Percentiles rank a stretch among this genome's conserved stretches.
These are phyloP conservation scores for Cherax destructor DNA, from an alignment of 1,140 invertebrate species.

Conservation along the genomic window DNA sequence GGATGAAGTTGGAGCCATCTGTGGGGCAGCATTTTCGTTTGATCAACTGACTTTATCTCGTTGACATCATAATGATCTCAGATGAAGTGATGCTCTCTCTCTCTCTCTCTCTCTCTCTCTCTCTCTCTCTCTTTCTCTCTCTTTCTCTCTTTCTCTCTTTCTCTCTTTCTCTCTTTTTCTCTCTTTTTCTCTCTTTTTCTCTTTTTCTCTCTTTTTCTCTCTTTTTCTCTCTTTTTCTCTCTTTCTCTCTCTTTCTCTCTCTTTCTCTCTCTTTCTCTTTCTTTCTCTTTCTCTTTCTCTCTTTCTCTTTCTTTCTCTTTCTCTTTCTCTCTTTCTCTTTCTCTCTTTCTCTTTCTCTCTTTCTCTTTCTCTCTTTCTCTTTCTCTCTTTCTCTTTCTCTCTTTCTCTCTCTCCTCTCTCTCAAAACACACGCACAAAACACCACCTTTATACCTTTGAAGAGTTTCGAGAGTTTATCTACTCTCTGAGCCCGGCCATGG, in stretches of 20 bases:
- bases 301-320: background rate
- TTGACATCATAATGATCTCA: too few species aligned
- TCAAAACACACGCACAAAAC: too few species aligned
- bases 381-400: background rate
- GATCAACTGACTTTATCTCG: too few species aligned
- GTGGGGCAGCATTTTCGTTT: too few species aligned
- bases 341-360: too few species aligned
- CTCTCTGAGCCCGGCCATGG: too few species aligned
- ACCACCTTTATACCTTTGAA: too few species aligned
- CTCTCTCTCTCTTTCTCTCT: background rate
- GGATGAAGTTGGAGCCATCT: too few species aligned
- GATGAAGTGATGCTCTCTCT: too few species aligned
- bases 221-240: background rate
- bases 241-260: background rate
- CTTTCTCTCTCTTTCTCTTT: background rate
- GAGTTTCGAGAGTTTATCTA: too few species aligned
- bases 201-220: background rate
- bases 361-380: too few species aligned
- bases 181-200: background rate
- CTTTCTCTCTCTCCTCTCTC: too few species aligned
- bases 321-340: background rate
- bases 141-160: slow-evolving; percentile 1
- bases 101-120: slow-evolving; percentile 6
- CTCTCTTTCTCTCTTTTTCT: background rate
- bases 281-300: background rate